Base-by-base conservation (phyloP, 2,113 vertebrate species). In the Urocitellus parryii region DNA sequence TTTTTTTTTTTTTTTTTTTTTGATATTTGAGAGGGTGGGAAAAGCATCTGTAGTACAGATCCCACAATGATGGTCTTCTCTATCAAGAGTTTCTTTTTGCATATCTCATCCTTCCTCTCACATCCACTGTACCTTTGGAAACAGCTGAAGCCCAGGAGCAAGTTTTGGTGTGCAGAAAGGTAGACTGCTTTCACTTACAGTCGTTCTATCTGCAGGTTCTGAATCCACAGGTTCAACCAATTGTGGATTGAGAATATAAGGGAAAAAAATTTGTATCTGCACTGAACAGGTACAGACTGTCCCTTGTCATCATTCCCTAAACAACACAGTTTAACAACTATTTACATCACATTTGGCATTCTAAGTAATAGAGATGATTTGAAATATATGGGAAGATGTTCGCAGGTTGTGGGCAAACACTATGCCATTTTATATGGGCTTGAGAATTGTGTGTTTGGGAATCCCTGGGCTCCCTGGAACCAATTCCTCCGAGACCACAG, bases 141-240 rank as follows among this genome's bases (percentile, higher is more conserved):
- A 78, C 0, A 83, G 63, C 34, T 25, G 48, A 53, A 81, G 82
- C 12, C 29, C 25, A 25, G 73, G 8, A 37, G 20, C n/a, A 16
- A 2, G 22, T 29, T n/a, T 45, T 3, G 24, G 45, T 22, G 11
- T 14, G 29, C 37, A 5, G 24, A 22, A 3, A 0, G 18, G 61
- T 22, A 51, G 91, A 16, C 56, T 74, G 2, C 45, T 42, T 32
- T 14, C 0, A 25, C 5, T 9, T 5, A 9, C 29, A 51, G 72
- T 20, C 37, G 9, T 4, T 51, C 45, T 17, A 53, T 74, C 27
- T 22, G 37, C 37, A 88, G 53, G 72, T 63, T 76, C 68, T 42
- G 58, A 22, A 51, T n/a, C 37, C 39, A 18, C 8, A 65, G 32
- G 27, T 48, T 48, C 22, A 73, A 77, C 56, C 42, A 77, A 77